phyloP scores from a whole-genome alignment of 1,140 invertebrate genomes.

The Colletes gigas region DNA sequence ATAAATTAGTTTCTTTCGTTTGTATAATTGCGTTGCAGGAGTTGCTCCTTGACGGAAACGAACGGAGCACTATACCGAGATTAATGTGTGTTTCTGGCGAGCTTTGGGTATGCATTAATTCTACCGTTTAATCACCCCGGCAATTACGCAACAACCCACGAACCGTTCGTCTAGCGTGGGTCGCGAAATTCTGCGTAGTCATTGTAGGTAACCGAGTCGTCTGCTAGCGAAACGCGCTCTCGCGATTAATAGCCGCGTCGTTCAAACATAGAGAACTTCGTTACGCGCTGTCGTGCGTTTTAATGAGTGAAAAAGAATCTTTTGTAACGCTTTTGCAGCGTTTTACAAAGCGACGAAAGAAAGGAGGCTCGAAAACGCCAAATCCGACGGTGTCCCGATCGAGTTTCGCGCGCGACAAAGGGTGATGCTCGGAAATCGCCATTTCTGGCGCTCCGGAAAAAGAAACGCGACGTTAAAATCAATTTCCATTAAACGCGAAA shows the following conservation, averaged over 20 bases:
- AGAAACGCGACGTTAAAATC: too few relatives aligned
- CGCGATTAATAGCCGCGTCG: not conserved
- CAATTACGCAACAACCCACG: slow-evolving; percentile 40
- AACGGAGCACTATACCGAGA: slow-evolving; percentile 41
- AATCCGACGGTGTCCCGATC: too few relatives aligned
- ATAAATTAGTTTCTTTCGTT: not conserved
- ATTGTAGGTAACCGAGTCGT: not conserved
- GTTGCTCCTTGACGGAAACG: slow-evolving; percentile 9
- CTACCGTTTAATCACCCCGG: slow-evolving; percentile 52
- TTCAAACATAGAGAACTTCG: not conserved
- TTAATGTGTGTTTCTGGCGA: slow-evolving; percentile 42
- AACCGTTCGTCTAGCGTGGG: not conserved
- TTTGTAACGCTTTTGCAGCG: too few relatives aligned
- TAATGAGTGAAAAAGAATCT: not conserved
- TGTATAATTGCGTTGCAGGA: not conserved
- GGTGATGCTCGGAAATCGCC: too few relatives aligned
- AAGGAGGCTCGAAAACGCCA: too few relatives aligned
- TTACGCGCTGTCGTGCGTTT: too few relatives aligned
- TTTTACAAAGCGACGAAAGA: too few relatives aligned
- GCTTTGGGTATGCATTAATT: slow-evolving; percentile 58
- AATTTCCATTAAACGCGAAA: too few relatives aligned
- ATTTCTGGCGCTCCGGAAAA: too few relatives aligned
- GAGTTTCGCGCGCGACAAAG: too few relatives aligned
- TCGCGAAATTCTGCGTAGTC: slow-evolving; percentile 7
- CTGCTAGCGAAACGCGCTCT: too few relatives aligned